Evolutionary conservation across 2,888 invertebrate genomes (phyloP), one percentile per base, ranked within the genome.

Genomic region (Sturmia bella): DNA sequence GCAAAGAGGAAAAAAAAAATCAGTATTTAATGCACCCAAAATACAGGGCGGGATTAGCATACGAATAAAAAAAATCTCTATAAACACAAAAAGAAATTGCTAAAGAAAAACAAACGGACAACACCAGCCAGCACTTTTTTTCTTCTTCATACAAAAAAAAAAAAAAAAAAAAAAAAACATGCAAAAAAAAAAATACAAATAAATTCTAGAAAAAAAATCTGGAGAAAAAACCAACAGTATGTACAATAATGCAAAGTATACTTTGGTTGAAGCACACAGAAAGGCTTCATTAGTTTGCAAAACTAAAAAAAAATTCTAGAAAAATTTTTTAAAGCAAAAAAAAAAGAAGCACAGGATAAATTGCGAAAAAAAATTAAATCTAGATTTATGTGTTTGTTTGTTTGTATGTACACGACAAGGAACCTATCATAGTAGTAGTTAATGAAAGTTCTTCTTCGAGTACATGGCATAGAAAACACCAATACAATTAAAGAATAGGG

Each of bases 31-130:
- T 78, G 73, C 81, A 77, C 43, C 66, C 80, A 78, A 81, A 74
- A 77, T 78, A 78, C 50, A 57, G 82, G 82, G 82, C 82, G 82
- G 82, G 82, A 82, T 82, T 82, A 82, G 82, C 82, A 82, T 82
- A 82, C 80, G 82, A 66, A 76, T 52, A 69, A 68, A 68, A 64
- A 57, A 52, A 70, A 77, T 64, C 41, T 52, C 1, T 59, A 50
- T 27, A 45, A 68, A 56, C 24, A 24, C 61, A 54, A 50, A 56
- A 17, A 77, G 24, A 41, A 57, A 56, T 4, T 48, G 15, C 13
- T 17, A 50, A 64, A 70, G 41, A 50, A 57, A 45, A 72, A 59
- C 54, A 66, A 73, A 70, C 68, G 76, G 73, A 73, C 43, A 75
- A 61, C 70, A 77, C 41, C 48, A 63, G 57, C 50, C 64, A 63